A percentile compares a stretch with the other conserved stretches of the same genome.
These are phyloP conservation scores for Bolinopsis microptera DNA, from an alignment of 37 sponge, comb jelly and placozoan species.

Conservation along the genomic window DNA sequence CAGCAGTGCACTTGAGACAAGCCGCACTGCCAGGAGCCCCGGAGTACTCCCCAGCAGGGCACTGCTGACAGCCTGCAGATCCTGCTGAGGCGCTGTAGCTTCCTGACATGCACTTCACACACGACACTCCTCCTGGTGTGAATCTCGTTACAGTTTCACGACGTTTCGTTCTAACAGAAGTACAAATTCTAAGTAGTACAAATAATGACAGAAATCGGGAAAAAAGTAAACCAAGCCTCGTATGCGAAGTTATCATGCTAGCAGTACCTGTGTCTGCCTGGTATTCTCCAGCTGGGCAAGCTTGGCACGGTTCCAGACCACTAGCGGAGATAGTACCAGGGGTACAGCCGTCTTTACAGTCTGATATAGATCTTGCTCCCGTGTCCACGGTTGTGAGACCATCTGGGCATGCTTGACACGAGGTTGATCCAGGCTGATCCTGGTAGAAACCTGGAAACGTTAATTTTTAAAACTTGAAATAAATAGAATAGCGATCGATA, in stretches of 20 bases:
- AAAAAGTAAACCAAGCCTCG: too few relatives aligned
- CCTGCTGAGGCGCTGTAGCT: conserved; percentile 6
- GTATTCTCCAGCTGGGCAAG: background rate
- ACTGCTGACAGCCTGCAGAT: background rate
- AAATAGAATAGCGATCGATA: too few relatives aligned
- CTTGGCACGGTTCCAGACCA: conserved; percentile 28
- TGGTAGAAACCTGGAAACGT: conserved; percentile 4
- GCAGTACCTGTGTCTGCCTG: background rate
- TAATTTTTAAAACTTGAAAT: too few relatives aligned
- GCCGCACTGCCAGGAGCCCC: background rate
- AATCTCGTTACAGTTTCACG: too few relatives aligned
- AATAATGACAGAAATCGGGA: too few relatives aligned
- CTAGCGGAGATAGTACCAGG: background rate
- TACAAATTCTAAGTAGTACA: too few relatives aligned
- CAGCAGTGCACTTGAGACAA: conserved; percentile 23
- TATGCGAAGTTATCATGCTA: too few relatives aligned
- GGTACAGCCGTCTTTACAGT: conserved; percentile 34
- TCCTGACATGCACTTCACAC: conserved; percentile 4
- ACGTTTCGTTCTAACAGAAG: too few relatives aligned
- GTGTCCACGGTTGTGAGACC: background rate
- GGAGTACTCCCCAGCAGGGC: conserved; percentile 43
- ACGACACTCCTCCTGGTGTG: background rate
- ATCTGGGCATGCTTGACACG: conserved; percentile 13
- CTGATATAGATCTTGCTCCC: background rate
- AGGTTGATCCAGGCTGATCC: background rate